Conservation (phyloP, 2,888 invertebrate species). For the Tachystola acroxantha region DNA sequence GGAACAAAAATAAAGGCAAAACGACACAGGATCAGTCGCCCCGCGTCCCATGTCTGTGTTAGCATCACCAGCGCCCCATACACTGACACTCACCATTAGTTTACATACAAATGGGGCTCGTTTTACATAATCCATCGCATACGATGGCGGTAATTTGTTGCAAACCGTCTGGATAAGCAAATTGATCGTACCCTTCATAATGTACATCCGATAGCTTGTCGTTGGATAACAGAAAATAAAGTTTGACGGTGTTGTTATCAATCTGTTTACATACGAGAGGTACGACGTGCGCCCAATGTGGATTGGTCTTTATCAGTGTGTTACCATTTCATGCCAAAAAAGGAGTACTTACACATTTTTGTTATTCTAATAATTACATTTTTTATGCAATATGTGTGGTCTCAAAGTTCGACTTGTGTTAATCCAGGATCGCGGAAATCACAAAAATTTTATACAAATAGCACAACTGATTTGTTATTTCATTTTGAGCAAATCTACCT, state of each 20-base stretch:
- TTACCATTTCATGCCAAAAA: too few relatives aligned
- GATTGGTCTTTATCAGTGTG: too few relatives aligned
- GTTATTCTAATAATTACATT: too few relatives aligned
- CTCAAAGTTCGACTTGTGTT: too few relatives aligned
- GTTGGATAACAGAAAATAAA: slow-evolving; percentile 12
- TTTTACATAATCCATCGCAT: slow-evolving; percentile 74
- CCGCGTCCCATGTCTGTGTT: slow-evolving; percentile 29
- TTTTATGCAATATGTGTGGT: too few relatives aligned
- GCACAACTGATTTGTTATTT: too few relatives aligned
- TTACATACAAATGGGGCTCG: slow-evolving; percentile 75
- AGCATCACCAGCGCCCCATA: slow-evolving; percentile 33
- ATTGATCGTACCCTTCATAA: slow-evolving; percentile 62
- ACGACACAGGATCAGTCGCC: slow-evolving; percentile 10
- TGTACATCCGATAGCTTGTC: slow-evolving; percentile 35
- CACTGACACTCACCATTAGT: slow-evolving; percentile 67
- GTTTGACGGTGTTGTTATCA: slow-evolving; percentile 10
- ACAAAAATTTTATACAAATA: too few relatives aligned
- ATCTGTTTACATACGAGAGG: not conserved
- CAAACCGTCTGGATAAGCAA: slow-evolving; percentile 69
- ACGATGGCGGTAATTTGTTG: slow-evolving; percentile 71
- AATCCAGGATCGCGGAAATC: too few relatives aligned
- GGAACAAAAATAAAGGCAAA: slow-evolving; percentile 14
- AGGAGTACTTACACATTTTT: too few relatives aligned
- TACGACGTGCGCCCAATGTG: not conserved
- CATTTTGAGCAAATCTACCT: too few relatives aligned